A percentile compares a stretch with the other conserved stretches of the same genome.
Evolutionary conservation across 2,113 vertebrate species (phyloP).

Genomic region (Arenaria interpres): DNA sequence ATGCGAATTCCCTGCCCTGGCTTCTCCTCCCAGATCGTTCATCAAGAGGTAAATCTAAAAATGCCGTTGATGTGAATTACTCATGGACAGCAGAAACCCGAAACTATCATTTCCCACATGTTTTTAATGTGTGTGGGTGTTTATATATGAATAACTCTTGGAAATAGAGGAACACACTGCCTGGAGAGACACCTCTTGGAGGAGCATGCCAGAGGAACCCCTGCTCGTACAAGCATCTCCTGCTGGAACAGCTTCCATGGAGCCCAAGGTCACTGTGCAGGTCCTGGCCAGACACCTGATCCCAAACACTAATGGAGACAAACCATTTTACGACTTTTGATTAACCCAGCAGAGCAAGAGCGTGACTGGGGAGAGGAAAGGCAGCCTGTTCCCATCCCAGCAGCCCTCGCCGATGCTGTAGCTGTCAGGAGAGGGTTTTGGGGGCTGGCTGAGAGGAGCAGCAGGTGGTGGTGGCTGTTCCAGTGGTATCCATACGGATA

Average conservation of each 20-base stretch:
- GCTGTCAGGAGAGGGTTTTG: neutral
- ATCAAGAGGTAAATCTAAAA: neutral
- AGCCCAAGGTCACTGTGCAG: fast-evolving
- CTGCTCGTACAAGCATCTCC: neutral
- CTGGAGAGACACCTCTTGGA: neutral
- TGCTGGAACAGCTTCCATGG: neutral
- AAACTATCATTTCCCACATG: neutral
- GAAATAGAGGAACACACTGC: neutral
- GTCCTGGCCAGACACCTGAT: neutral
- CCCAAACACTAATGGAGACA: neutral
- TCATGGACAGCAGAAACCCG: neutral
- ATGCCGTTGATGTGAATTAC: fast-evolving
- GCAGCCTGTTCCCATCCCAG: neutral
- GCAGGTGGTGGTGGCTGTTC: neutral
- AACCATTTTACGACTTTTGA: fast-evolving
- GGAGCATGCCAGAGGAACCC: neutral
- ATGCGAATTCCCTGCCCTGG: neutral
- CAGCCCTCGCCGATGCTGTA: fast-evolving
- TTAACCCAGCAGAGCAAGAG: neutral
- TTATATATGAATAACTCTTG: neutral
- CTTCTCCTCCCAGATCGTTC: neutral
- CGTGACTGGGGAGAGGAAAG: fast-evolving
- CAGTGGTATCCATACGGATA: neutral
- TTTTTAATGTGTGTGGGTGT: neutral
- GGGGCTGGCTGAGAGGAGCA: neutral